phyloP scores from a whole-genome alignment of 2,113 vertebrate species.

The Toxostoma redivivum region DNA sequence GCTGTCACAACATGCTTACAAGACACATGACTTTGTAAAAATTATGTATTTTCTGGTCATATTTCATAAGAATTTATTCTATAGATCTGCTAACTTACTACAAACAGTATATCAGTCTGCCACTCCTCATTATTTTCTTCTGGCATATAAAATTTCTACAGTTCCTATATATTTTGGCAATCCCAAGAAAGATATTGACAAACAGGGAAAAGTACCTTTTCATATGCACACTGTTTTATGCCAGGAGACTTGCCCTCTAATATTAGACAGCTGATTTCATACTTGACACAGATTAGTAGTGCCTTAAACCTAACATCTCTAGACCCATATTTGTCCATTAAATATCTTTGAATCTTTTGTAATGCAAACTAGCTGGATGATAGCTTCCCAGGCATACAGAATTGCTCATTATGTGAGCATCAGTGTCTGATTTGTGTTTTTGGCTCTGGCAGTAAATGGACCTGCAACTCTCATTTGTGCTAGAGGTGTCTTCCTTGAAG shows the following conservation, averaged over 20 bases:
- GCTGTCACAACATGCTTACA: neutral
- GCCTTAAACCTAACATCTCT: neutral
- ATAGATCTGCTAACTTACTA: neutral
- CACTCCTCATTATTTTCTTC: neutral
- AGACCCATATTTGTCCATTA: neutral
- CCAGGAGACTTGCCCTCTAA: neutral
- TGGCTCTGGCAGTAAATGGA: neutral
- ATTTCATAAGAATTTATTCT: neutral
- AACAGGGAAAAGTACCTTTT: neutral
- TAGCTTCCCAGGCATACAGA: neutral
- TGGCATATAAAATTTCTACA: neutral
- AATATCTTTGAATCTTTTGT: neutral
- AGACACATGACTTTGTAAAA: neutral
- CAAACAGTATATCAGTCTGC: neutral
- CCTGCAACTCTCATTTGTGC: neutral
- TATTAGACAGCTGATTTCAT: neutral
- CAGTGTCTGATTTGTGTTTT: neutral
- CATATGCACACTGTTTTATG: neutral
- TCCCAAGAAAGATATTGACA: neutral
- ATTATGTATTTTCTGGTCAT: neutral
- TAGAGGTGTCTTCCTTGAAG: neutral
- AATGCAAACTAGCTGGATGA: neutral
- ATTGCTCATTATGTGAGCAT: neutral
- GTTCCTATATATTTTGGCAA: neutral
- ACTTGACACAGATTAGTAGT: neutral